phyloP scores from a whole-genome alignment of 2,888 invertebrate species.

The Eristalinus aeneus region DNA sequence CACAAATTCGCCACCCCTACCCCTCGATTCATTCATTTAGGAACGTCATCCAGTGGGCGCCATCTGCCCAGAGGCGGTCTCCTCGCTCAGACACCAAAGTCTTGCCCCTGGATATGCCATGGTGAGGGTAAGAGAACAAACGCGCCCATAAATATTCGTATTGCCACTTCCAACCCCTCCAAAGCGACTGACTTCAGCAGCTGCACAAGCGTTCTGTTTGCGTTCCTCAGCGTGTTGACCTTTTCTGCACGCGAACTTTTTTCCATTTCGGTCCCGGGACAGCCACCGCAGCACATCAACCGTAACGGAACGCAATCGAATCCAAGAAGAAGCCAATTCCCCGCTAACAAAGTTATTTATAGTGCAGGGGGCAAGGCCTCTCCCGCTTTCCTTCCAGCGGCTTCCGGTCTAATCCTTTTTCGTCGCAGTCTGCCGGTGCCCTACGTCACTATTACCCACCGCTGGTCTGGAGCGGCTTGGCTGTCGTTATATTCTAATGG shows the following conservation, averaged over 20 bases:
- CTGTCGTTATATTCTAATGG: conserved; percentile 69
- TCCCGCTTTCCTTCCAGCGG: not conserved
- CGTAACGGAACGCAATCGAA: conserved; percentile 59
- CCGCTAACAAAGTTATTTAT: conserved; percentile 61
- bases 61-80: too few relatives aligned
- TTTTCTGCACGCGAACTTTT: conserved; percentile 64
- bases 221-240: conserved; percentile 61
- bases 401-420: conserved; percentile 23
- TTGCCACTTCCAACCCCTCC: not conserved
- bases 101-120: not conserved
- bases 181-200: not conserved
- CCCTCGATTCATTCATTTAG: not conserved
- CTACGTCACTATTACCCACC: conserved; percentile 14
- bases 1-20: not conserved
- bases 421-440: conserved; percentile 16
- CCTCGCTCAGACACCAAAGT: too few relatives aligned
- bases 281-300: conserved; percentile 18
- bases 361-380: conserved; percentile 19
- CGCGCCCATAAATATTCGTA: not conserved
- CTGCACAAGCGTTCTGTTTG: conserved; percentile 17
- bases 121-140: not conserved
- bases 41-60: not conserved
- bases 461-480: conserved; percentile 10
- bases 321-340: conserved; percentile 55
- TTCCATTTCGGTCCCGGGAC: not conserved